Evolutionary conservation across 2,113 vertebrate genomes (phyloP).

Genomic region (Lontra canadensis): DNA sequence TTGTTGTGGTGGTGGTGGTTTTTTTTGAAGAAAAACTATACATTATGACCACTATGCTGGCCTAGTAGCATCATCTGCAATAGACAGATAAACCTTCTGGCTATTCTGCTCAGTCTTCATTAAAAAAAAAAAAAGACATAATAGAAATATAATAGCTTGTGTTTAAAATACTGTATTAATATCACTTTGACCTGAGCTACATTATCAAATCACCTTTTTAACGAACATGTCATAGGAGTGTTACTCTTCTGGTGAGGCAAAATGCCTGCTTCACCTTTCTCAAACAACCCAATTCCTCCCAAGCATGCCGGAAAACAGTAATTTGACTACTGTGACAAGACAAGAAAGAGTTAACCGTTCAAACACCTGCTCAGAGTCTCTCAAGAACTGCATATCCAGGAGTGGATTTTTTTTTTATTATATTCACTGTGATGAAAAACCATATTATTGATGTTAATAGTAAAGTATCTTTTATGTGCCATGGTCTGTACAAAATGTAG

Average conservation of each 20-base stretch:
- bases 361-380: conserved; percentile 26
- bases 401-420: background rate
- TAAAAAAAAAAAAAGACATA: background rate
- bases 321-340: conserved; percentile 24
- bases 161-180: conserved; percentile 56
- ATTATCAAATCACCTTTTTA: conserved; percentile 55
- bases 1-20: background rate
- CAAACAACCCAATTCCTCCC: conserved; percentile 18
- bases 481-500: conserved; percentile 29
- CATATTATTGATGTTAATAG: conserved; percentile 31
- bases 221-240: background rate
- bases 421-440: conserved; percentile 25
- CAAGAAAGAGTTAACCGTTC: conserved; percentile 50
- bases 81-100: background rate
- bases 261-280: background rate
- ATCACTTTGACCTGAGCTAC: conserved; percentile 37
- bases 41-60: background rate
- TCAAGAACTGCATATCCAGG: background rate
- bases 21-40: background rate
- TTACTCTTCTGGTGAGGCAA: conserved; percentile 15
- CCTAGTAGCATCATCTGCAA: conserved; percentile 1
- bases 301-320: conserved; percentile 9
- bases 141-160: conserved; percentile 36
- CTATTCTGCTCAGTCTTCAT: background rate
- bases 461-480: conserved; percentile 44